Evolutionary conservation across 2,797 vertebrate genomes (phyloP).

Genomic region (Darevskia mixta): DNA sequence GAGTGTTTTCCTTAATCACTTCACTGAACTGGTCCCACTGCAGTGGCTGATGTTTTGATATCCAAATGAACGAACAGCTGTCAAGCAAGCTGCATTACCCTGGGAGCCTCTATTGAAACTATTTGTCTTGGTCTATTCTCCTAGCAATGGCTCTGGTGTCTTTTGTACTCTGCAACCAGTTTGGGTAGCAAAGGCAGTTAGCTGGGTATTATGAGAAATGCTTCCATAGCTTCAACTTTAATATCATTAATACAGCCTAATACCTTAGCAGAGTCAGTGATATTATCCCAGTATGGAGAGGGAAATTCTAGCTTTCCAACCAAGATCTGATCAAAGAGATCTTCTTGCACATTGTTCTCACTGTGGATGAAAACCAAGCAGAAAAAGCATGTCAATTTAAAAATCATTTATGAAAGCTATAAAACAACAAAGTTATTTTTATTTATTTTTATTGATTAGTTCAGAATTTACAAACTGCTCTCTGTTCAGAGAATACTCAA

Average conservation of each 20-base stretch:
- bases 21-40: no score
- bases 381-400: not conserved
- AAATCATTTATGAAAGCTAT: conserved; percentile 1
- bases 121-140: not conserved
- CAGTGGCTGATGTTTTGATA: no score
- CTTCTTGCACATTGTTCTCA: conserved; percentile 95
- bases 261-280: conserved; percentile 94
- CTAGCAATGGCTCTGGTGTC: not conserved
- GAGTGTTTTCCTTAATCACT: no score
- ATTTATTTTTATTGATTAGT: no score
- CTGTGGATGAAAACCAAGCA: conserved; percentile 75
- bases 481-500: no score
- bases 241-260: not conserved
- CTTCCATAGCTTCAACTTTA: not conserved
- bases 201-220: not conserved
- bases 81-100: no score
- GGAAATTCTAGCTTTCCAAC: conserved; percentile 92
- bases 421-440: not conserved
- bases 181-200: not conserved
- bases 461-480: not conserved
- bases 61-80: no score
- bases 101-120: no score
- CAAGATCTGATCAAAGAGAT: conserved; percentile 97
- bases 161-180: not conserved
- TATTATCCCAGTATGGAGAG: conserved; percentile 97